phyloP scores from a whole-genome alignment of 64 coral and sea anemone genomes.

The Astreopora myriophthalma region DNA sequence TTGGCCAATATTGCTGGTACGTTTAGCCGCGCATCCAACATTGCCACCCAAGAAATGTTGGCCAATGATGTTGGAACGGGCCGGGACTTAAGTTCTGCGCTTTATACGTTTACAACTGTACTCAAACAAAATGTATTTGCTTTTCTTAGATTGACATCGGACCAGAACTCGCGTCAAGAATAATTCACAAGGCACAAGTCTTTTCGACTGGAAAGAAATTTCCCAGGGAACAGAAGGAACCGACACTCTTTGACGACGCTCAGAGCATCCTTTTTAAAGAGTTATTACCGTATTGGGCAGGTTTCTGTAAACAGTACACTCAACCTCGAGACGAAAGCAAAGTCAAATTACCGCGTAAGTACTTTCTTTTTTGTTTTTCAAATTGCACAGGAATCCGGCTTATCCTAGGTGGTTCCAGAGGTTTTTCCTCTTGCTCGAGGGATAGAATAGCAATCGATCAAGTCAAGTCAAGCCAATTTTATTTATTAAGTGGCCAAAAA shows the following conservation, averaged over 20 bases:
- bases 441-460: too few relatives aligned
- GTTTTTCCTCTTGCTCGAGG: too few relatives aligned
- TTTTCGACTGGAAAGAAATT: slow-evolving; percentile 72
- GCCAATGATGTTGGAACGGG: too few relatives aligned
- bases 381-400: too few relatives aligned
- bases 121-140: not conserved
- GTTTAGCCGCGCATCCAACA: too few relatives aligned
- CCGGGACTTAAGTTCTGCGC: too few relatives aligned
- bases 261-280: slow-evolving; percentile 94
- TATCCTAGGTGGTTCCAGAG: too few relatives aligned
- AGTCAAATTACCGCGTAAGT: slow-evolving; percentile 91
- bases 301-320: slow-evolving; percentile 86
- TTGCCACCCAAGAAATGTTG: too few relatives aligned
- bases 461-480: too few relatives aligned
- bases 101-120: too few relatives aligned
- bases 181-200: slow-evolving; percentile 87
- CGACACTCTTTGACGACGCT: slow-evolving; percentile 86
- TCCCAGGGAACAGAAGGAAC: slow-evolving; percentile 84
- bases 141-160: slow-evolving; percentile 93
- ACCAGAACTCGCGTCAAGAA: slow-evolving; percentile 86
- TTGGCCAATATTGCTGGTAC: too few relatives aligned
- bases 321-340: slow-evolving; percentile 60
- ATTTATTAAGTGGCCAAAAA: too few relatives aligned
- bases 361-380: not conserved
- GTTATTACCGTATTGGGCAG: slow-evolving; percentile 94